A percentile compares a stretch with the other conserved stretches of the same genome.
phyloP scores from a whole-genome alignment of 2,888 invertebrate species.

The Gandaritis pyraliata region DNA sequence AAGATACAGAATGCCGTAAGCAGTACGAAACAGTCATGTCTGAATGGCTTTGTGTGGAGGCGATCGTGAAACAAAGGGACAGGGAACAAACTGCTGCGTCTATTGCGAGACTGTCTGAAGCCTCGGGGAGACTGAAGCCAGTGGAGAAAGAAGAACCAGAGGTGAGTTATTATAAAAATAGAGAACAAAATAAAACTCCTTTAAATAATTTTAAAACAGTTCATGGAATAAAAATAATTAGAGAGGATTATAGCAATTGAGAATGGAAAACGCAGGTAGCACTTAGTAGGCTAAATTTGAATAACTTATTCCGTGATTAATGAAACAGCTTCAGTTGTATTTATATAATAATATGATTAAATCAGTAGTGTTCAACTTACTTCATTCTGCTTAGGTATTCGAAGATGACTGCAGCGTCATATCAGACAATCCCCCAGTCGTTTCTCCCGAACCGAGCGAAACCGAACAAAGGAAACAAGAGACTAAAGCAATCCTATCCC shows the following conservation, averaged over 20 bases:
- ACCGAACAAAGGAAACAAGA: conserved; percentile 70
- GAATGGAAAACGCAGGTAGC: too few relatives aligned
- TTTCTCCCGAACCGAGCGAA: conserved; percentile 80
- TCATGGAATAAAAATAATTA: too few relatives aligned
- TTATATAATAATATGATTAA: too few relatives aligned
- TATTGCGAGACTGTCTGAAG: conserved; percentile 92
- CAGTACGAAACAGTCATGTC: conserved; percentile 96
- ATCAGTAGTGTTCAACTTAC: too few relatives aligned
- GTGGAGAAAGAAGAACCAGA: conserved; percentile 63
- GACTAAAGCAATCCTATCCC: conserved; percentile 67
- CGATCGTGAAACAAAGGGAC: conserved; percentile 93
- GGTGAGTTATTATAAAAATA: conserved; percentile 42
- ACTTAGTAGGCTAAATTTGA: too few relatives aligned
- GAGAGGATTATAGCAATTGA: too few relatives aligned
- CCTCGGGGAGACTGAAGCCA: conserved; percentile 80
- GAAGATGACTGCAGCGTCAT: conserved; percentile 84
- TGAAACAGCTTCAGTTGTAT: too few relatives aligned
- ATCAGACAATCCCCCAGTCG: conserved; percentile 81
- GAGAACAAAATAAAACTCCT: too few relatives aligned
- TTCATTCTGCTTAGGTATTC: conserved; percentile 68
- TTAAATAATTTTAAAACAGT: too few relatives aligned
- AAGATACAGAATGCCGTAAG: conserved; percentile 88
- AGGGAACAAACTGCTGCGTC: conserved; percentile 93
- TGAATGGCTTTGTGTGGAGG: conserved; percentile 97
- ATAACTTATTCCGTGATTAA: too few relatives aligned